A percentile compares a stretch with the other conserved stretches of the same genome.
phyloP scores from a whole-genome alignment of 2,113 vertebrate genomes.

The Spilogale gracilis region DNA sequence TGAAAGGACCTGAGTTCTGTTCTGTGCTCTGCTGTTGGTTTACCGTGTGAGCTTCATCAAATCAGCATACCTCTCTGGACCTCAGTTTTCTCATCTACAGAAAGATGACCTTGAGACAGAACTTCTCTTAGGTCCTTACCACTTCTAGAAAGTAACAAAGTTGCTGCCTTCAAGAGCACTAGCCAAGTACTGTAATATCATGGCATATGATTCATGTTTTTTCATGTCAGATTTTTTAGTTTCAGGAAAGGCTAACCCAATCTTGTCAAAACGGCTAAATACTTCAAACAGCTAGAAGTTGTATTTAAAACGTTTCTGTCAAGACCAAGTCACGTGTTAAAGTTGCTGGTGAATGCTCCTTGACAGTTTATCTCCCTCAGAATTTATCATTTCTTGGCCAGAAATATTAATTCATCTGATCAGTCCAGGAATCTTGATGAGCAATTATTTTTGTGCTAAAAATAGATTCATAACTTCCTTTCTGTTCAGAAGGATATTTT shows the following conservation, averaged over 20 bases:
- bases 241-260: constrained; percentile 55
- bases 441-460: constrained; percentile 74
- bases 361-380: constrained; percentile 73
- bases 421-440: constrained; percentile 70
- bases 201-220: constrained; percentile 35
- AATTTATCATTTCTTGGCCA: constrained; percentile 67
- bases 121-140: background rate
- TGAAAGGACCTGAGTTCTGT: background rate
- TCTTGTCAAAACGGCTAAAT: constrained; percentile 72
- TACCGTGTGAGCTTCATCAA: background rate
- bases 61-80: background rate
- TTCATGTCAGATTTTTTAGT: constrained; percentile 35
- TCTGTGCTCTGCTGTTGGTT: constrained; percentile 42
- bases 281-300: constrained; percentile 61
- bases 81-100: constrained; percentile 2
- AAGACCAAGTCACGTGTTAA: constrained; percentile 58
- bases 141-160: constrained; percentile 52
- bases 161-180: background rate
- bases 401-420: constrained; percentile 74
- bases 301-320: constrained; percentile 69
- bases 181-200: background rate
- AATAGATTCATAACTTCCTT: constrained; percentile 75
- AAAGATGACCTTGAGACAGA: background rate
- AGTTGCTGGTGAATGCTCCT: constrained; percentile 35
- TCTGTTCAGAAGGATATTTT: constrained; percentile 77